These are phyloP conservation scores for Timandra comae DNA, from an alignment of 2,888 invertebrate genomes.

Conservation along the genomic window DNA sequence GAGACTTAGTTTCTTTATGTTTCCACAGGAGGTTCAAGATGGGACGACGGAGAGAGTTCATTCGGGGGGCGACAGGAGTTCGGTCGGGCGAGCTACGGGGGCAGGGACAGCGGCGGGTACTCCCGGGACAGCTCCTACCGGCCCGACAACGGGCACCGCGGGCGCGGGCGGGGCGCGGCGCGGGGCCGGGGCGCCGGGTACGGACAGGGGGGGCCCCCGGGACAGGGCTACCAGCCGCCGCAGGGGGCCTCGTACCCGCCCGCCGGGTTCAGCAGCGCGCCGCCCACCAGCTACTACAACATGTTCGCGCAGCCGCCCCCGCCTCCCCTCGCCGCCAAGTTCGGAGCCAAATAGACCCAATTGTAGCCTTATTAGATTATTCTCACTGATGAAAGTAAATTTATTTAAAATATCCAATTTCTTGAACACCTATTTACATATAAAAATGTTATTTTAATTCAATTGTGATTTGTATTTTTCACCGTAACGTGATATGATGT, in stretches of 20 bases:
- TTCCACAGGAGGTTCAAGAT: constrained; percentile 44
- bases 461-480: too few relatives aligned
- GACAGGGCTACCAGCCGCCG: constrained; percentile 11
- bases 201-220: constrained; percentile 7
- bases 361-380: too few relatives aligned
- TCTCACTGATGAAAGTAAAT: too few relatives aligned
- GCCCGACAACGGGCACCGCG: constrained; percentile 3
- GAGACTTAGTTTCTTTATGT: constrained; percentile 1
- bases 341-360: constrained; percentile 22
- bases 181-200: background rate
- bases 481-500: too few relatives aligned
- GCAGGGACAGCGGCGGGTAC: constrained; percentile 16
- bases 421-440: too few relatives aligned
- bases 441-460: too few relatives aligned
- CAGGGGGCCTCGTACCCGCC: constrained; percentile 10
- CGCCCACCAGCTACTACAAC: constrained; percentile 60
- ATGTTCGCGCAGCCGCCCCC: constrained; percentile 65
- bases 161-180: background rate
- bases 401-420: too few relatives aligned
- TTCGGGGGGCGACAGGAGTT: constrained; percentile 21
- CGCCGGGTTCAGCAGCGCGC: constrained; percentile 29
- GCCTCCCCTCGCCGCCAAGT: constrained; percentile 33
- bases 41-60: constrained; percentile 37
- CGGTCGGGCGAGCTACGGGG: constrained; percentile 16
- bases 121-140: too few relatives aligned